Base-by-base conservation (phyloP, 2,113 vertebrate species). In the Poecilia latipinna region DNA sequence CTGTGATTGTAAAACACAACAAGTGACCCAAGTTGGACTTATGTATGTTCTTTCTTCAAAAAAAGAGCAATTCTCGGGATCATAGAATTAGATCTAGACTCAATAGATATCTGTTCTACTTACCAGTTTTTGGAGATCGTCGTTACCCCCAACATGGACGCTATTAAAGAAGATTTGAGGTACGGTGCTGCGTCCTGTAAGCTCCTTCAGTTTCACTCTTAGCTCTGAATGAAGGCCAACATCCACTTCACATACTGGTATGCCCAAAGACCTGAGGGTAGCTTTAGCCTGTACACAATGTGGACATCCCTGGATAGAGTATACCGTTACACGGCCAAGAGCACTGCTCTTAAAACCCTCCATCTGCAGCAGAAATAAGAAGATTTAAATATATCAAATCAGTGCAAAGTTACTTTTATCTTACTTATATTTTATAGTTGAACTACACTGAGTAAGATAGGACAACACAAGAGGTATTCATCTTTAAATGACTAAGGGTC, bases 111-210 rank as follows among this genome's bases (percentile, higher is more conserved):
- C 11, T 8, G 64, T 29, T 35, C 77, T 31, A 8, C 93, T 90
- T 76, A 95, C 95, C 92, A 95, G 13, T 77, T 93, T 94, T 80
- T 93, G 88, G 28, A 95, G 86, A 65, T 94, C 91, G 2, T 95
- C 91, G 0, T 91, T 93, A 57, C 94, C 93, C 22, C 94, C 94
- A 0, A 95, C 70, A 26, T 95, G 91, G 42, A 94, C 8, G 51
- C 61, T 89, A 85, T 95, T 95, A 39, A 95, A 95, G 86, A 94
- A 95, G 78, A 95, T 95, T 83, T 95, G 95, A 22, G 95, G 94
- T 37, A 95, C 91, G 0, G 93, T 84, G 84, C 74, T 89, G 65
- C 86, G 84, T 29, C 94, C 94, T 0, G 94, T 93, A 62, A 94
- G 88, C 66, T 92, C 82, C 82, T 92, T 92, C 81, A 95, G 76